Percentiles rank a stretch among this genome's conserved stretches.
Evolutionary conservation across 2,797 vertebrate genomes (phyloP).

Genomic region (Pseudomugil gertrudae): DNA sequence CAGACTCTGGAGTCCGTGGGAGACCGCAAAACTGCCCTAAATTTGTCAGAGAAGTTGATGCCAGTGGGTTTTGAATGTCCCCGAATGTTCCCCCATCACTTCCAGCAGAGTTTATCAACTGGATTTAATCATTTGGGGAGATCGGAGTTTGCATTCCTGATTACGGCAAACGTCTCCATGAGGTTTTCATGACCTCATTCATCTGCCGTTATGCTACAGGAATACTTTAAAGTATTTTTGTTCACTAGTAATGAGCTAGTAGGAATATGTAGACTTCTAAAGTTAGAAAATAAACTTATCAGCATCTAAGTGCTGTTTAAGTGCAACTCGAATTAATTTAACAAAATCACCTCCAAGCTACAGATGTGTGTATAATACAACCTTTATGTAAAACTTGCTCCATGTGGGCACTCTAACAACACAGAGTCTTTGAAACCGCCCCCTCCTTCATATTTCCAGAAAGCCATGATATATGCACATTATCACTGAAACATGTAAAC

Average conservation of each 20-base stretch:
- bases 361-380: neutral
- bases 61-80: constrained; percentile 67
- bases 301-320: neutral
- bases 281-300: neutral
- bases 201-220: constrained; percentile 13
- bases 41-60: constrained; percentile 79
- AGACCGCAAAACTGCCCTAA: constrained; percentile 82
- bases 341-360: neutral
- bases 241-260: neutral
- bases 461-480: neutral
- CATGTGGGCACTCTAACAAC: too few relatives aligned
- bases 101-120: constrained; percentile 51
- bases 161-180: constrained; percentile 38
- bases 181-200: constrained; percentile 60
- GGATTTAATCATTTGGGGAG: constrained; percentile 51
- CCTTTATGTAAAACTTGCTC: neutral
- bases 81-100: constrained; percentile 63
- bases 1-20: constrained; percentile 73
- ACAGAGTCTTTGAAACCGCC: too few relatives aligned
- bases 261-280: neutral
- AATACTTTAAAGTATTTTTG: constrained; percentile 1
- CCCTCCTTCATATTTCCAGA: neutral
- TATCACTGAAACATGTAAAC: neutral
- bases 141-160: constrained; percentile 52
- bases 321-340: neutral